Percentiles rank a stretch among this genome's conserved stretches.
Evolutionary conservation across 2,888 invertebrate species (phyloP).

Genomic region (Drosophila paranaensis): DNA sequence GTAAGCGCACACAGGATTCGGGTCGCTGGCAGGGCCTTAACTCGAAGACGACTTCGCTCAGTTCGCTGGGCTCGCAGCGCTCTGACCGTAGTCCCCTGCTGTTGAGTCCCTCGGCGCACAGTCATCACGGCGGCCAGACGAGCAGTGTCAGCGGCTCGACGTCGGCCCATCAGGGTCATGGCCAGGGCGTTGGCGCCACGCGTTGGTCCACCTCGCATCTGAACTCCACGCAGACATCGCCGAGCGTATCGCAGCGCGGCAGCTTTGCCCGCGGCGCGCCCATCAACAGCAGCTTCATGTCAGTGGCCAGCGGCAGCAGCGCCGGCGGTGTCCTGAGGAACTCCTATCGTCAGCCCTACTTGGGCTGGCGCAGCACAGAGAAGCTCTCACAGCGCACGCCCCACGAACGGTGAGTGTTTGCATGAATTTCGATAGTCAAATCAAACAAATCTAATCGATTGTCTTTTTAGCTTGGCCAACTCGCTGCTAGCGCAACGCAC

Average conservation of each 20-base stretch:
- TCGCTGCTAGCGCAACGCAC: conserved; percentile 86
- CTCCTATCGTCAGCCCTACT: conserved; percentile 94
- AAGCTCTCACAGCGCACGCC: conserved; percentile 92
- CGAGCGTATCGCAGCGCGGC: conserved; percentile 90
- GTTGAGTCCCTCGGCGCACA: conserved; percentile 85
- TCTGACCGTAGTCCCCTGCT: conserved; percentile 85
- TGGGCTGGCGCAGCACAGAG: conserved; percentile 96
- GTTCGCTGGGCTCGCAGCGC: conserved; percentile 88
- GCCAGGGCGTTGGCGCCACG: conserved; percentile 71
- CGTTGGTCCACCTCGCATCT: conserved; percentile 91
- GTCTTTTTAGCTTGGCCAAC: conserved; percentile 87
- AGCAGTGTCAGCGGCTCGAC: conserved; percentile 31
- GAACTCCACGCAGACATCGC: conserved; percentile 90
- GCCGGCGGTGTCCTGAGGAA: conserved; percentile 83
- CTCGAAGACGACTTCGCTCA: conserved; percentile 94
- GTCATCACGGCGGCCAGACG: conserved; percentile 84
- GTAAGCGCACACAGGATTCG: conserved; percentile 90
- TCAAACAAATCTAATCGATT: background rate
- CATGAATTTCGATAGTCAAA: background rate
- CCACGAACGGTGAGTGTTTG: conserved; percentile 88
- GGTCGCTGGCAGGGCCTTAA: conserved; percentile 89
- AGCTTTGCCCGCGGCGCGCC: conserved; percentile 88
- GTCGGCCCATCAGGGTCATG: conserved; percentile 31
- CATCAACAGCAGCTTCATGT: conserved; percentile 85
- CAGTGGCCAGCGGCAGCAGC: conserved; percentile 88